phyloP scores from a whole-genome alignment of 1,140 invertebrate genomes.

The Drosophila ficusphila region DNA sequence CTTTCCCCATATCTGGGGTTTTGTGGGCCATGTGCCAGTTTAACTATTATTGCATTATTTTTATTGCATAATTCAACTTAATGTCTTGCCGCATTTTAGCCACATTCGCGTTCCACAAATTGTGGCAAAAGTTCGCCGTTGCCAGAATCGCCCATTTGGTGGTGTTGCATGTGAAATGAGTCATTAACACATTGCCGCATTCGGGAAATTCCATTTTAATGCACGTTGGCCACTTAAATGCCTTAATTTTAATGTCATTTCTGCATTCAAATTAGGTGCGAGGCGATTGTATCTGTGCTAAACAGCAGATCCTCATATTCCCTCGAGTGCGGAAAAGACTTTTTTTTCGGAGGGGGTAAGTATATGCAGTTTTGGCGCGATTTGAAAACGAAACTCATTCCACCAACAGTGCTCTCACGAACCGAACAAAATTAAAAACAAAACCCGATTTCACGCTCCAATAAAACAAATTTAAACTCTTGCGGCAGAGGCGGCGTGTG shows the following conservation, averaged over 20 bases:
- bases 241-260: conserved; percentile 57
- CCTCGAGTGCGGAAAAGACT: background rate
- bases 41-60: conserved; percentile 70
- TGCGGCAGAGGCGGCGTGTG: conserved; percentile 29
- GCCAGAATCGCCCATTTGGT: conserved; percentile 32
- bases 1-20: background rate
- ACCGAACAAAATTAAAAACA: conserved; percentile 29
- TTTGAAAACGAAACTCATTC: background rate
- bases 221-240: conserved; percentile 41
- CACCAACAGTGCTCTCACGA: background rate
- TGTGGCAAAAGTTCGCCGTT: conserved; percentile 53
- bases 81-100: conserved; percentile 76
- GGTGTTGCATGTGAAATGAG: conserved; percentile 79
- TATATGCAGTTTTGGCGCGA: background rate
- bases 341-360: conserved; percentile 4
- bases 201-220: conserved; percentile 43
- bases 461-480: conserved; percentile 65
- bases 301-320: conserved; percentile 25
- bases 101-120: conserved; percentile 74
- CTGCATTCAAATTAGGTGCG: conserved; percentile 69
- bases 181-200: conserved; percentile 73
- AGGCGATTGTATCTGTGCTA: conserved; percentile 70
- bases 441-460: conserved; percentile 69
- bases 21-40: conserved; percentile 48
- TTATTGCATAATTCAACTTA: conserved; percentile 76